Base-by-base conservation (phyloP, 1,140 invertebrate species). In the Panagrolaimus sp. region DNA sequence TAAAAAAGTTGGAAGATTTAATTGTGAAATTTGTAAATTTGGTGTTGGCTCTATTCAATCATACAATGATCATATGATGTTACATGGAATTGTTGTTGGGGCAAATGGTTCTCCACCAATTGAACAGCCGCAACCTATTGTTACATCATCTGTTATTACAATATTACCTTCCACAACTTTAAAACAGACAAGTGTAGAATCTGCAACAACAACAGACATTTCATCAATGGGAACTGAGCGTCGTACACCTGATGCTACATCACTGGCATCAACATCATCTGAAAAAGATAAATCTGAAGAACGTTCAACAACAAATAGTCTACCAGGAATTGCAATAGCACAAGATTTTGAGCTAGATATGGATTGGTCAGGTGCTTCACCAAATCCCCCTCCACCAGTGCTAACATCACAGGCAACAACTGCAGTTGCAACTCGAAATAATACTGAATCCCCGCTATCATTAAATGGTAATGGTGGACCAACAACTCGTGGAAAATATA, bases 21-120 rank as follows among this genome's bases (percentile, higher is more conserved):
- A 57, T 16, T 57, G 51, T 20, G 51, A 57, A 13, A 57, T 57
- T 4, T 57, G 51, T 27, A n/a, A 57, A 11, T 57, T 25, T 25
- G 51, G 51, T 23, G 51, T 57, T n/a, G 51, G 51, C 51, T 57
- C 51, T 1, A 20, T 57, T 20, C 51, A 57, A 23, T 57, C 51
- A 57, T 13, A 25, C 20, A 57, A 57, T 57, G 51, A 57, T 13
- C 51, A 57, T 25, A 57, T 57, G 51, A 13, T 9, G 20, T 27
- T 57, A 3, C 51, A 57, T 16, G 51, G 51, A 20, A 57, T 57
- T 3, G n/a, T 57, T 20, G 27, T 25, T 11, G 20, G 20, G n/a
- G 51, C 20, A 57, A 38, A 38, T 38, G n/a, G n/a, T n/a, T n/a
- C n/a, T n/a, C n/a, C n/a, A n/a, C 27, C 51, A 27, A 57, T 57